Percentiles rank a stretch among this genome's conserved stretches.
phyloP scores from a whole-genome alignment of 2,797 vertebrate species.

The Pitangus sulphuratus region DNA sequence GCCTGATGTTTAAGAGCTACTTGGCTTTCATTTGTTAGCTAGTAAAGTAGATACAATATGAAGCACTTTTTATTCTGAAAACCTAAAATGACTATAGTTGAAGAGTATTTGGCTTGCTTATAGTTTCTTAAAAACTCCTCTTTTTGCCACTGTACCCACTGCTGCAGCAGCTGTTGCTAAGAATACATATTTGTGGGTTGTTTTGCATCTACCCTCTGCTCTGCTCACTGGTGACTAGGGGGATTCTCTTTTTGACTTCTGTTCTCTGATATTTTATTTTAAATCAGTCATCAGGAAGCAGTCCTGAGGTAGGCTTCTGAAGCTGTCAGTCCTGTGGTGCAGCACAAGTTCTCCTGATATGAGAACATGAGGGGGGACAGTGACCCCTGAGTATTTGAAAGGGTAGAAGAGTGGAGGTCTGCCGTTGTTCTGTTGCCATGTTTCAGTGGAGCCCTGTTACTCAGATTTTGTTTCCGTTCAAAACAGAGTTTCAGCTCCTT shows the following conservation, averaged over 20 bases:
- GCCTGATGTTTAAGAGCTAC: not conserved
- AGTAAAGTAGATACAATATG: not conserved
- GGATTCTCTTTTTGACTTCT: not conserved
- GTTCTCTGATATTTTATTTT: not conserved
- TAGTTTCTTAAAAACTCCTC: not conserved
- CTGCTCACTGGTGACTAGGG: not conserved
- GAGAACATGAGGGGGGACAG: not conserved
- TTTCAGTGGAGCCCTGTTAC: not conserved
- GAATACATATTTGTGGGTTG: not conserved
- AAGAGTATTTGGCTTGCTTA: not conserved
- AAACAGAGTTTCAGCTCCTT: not conserved
- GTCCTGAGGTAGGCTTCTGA: not conserved
- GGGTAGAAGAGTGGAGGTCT: not conserved
- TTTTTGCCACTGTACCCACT: not conserved
- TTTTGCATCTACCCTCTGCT: not conserved
- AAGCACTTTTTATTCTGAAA: not conserved
- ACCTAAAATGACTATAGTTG: not conserved
- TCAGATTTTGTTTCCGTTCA: not conserved
- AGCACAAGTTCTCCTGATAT: not conserved
- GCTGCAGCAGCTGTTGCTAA: not conserved
- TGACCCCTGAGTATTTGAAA: not conserved
- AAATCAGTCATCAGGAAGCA: not conserved
- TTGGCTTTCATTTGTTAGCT: not conserved
- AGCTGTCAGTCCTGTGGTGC: not conserved
- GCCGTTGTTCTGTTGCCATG: rapidly evolving